Evolutionary conservation across 2,888 invertebrate genomes (phyloP).

Genomic region (Diachrysia chrysitis): DNA sequence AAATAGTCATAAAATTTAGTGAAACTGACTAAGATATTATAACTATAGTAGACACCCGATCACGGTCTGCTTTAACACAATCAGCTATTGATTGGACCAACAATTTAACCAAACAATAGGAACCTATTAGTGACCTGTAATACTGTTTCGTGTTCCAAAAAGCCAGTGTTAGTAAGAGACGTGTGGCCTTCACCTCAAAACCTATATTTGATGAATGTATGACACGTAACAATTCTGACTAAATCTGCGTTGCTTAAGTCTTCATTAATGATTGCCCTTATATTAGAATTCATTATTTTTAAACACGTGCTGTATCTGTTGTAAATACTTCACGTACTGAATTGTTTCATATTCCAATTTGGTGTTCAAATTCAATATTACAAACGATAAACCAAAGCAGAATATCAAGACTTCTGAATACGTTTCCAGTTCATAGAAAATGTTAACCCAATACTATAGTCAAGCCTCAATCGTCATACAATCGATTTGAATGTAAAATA

Average conservation of each 20-base stretch:
- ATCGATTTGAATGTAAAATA: slow-evolving; percentile 67
- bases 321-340: slow-evolving; percentile 1
- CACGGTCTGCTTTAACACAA: not conserved
- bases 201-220: slow-evolving; percentile 77
- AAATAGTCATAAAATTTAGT: not conserved
- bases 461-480: slow-evolving; percentile 54
- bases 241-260: slow-evolving; percentile 69
- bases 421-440: slow-evolving; percentile 37
- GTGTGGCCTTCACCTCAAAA: slow-evolving; percentile 79
- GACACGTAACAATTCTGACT: slow-evolving; percentile 74
- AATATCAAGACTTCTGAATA: slow-evolving; percentile 19
- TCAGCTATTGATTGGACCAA: not conserved
- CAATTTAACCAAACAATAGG: slow-evolving; percentile 13
- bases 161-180: slow-evolving; percentile 45
- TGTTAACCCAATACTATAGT: slow-evolving; percentile 42
- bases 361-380: not conserved
- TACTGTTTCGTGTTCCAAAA: slow-evolving; percentile 44
- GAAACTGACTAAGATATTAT: not conserved
- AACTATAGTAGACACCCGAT: not conserved
- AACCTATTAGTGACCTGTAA: slow-evolving; percentile 31
- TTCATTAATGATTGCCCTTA: slow-evolving; percentile 64
- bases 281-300: slow-evolving; percentile 45
- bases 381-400: not conserved
- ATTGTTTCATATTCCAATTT: not conserved
- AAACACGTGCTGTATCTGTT: slow-evolving; percentile 65